These are phyloP conservation scores for Globicephala melas DNA, from an alignment of 2,113 vertebrate genomes.

Conservation along the genomic window DNA sequence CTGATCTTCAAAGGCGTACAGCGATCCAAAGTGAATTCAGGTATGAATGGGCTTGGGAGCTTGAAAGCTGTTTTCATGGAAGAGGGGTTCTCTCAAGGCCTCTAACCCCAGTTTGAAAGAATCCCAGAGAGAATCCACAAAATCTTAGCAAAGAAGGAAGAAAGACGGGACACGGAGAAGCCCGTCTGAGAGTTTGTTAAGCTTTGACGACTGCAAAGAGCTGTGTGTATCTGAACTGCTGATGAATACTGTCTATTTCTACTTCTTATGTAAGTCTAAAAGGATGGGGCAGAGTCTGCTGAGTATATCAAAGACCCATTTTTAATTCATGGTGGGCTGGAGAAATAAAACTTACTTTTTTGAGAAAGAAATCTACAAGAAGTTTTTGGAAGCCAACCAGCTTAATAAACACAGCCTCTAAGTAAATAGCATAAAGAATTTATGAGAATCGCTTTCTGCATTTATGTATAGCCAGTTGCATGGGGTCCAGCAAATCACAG, in stretches of 20 bases:
- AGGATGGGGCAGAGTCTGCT: neutral
- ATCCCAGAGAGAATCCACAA: neutral
- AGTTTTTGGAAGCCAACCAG: conserved; percentile 40
- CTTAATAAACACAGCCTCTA: conserved; percentile 61
- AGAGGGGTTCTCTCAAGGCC: neutral
- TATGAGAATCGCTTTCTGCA: neutral
- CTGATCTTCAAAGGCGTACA: rapidly evolving
- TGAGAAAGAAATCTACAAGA: conserved; percentile 2
- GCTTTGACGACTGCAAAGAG: too few relatives aligned
- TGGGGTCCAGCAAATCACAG: neutral
- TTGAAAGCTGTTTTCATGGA: rapidly evolving
- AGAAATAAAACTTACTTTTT: conserved; percentile 47
- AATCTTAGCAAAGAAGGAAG: neutral
- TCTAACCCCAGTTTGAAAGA: neutral
- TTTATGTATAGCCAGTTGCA: neutral
- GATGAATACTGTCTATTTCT: neutral
- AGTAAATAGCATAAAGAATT: conserved; percentile 59
- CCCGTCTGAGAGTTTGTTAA: neutral
- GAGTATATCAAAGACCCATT: conserved; percentile 17
- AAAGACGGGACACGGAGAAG: rapidly evolving
- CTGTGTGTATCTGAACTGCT: neutral
- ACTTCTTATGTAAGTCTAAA: neutral
- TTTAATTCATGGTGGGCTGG: conserved; percentile 54
- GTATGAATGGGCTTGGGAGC: neutral
- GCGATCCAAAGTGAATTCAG: rapidly evolving